Evolutionary conservation across 2,888 invertebrate genomes (phyloP).

Genomic region (Linnaemya vulpina): DNA sequence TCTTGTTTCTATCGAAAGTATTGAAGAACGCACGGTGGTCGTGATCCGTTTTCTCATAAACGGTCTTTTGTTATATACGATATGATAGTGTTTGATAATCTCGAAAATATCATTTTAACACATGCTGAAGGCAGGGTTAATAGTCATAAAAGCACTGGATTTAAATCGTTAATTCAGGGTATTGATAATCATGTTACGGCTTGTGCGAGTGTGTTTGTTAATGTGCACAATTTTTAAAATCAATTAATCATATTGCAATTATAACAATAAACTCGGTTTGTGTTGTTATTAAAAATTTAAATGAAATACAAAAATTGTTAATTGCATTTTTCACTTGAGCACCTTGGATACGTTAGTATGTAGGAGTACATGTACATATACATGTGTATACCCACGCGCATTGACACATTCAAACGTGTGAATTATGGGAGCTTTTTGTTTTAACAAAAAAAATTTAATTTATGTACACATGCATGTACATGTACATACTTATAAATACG

Average conservation of each 20-base stretch:
- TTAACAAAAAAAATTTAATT: neutral
- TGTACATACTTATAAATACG: too few species aligned
- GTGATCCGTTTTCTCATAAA: too few species aligned
- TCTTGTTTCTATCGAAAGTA: too few species aligned
- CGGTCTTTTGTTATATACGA: too few species aligned
- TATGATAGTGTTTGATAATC: too few species aligned
- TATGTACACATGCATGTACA: too few species aligned
- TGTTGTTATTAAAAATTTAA: constrained; percentile 66
- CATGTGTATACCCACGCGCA: neutral
- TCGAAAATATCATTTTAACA: neutral
- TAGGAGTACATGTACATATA: neutral
- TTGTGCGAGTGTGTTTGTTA: neutral
- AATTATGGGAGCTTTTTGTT: constrained; percentile 3
- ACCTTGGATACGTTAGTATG: constrained; percentile 70
- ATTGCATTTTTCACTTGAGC: constrained; percentile 82
- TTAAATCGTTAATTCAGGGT: neutral
- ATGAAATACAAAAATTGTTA: constrained; percentile 76
- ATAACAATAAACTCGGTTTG: constrained; percentile 24
- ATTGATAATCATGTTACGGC: neutral
- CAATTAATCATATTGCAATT: constrained; percentile 53
- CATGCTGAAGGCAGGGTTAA: neutral
- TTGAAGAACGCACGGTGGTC: too few species aligned
- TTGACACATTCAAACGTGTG: constrained; percentile 24
- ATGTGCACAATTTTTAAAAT: constrained; percentile 36
- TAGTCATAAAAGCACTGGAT: neutral